Evolutionary conservation across 1,140 invertebrate species (phyloP).

Genomic region (Glossosoma conforme): DNA sequence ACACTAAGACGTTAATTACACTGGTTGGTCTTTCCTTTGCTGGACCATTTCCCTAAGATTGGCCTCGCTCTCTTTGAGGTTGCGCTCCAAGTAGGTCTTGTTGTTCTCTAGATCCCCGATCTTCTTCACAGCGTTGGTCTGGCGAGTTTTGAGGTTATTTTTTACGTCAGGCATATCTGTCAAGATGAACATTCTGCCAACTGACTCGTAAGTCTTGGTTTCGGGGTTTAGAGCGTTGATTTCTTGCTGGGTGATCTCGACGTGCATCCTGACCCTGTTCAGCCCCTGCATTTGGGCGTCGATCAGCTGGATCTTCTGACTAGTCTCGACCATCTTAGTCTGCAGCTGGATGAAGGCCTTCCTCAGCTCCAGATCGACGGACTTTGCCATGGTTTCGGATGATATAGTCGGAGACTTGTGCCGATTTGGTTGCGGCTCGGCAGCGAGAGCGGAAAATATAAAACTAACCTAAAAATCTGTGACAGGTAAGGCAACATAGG

Average conservation of each 20-base stretch:
- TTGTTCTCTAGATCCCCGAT: conserved; percentile 69
- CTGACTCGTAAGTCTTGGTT: conserved; percentile 72
- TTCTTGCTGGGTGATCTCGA: conserved; percentile 64
- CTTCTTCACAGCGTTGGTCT: conserved; percentile 60
- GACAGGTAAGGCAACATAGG: no score
- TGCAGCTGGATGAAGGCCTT: conserved; percentile 82
- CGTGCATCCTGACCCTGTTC: conserved; percentile 62
- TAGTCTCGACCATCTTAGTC: conserved; percentile 75
- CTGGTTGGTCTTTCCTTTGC: conserved; percentile 54
- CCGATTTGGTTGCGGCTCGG: no score
- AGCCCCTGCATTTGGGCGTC: conserved; percentile 74
- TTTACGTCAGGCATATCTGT: conserved; percentile 63
- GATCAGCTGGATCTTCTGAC: conserved; percentile 72
- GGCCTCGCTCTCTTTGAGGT: conserved; percentile 78
- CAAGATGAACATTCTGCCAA: conserved; percentile 80
- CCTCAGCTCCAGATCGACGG: conserved; percentile 51
- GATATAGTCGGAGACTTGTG: no score
- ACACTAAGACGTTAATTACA: conserved; percentile 22
- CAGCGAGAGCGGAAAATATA: no score
- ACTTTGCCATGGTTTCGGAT: conserved; percentile 20
- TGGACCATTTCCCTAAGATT: conserved; percentile 80
- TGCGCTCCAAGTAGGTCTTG: conserved; percentile 71
- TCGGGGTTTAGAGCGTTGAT: conserved; percentile 51
- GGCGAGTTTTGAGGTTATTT: conserved; percentile 57
- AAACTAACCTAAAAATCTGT: no score